A percentile compares a stretch with the other conserved stretches of the same genome.
Conservation (phyloP, 2,888 invertebrate genomes). For the Boloria euphrosyne region DNA sequence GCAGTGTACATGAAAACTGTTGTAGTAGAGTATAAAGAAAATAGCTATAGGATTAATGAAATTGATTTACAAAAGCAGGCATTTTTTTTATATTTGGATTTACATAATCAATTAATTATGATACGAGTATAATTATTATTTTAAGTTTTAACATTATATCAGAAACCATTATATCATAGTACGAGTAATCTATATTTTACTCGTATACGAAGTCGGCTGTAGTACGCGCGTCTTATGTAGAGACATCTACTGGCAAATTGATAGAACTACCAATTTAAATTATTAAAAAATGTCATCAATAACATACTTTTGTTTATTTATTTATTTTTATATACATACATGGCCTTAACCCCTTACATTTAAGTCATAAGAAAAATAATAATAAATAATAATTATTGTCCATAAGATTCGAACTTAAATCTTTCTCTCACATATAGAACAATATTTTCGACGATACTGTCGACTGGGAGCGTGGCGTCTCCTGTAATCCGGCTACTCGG, state of each 20-base stretch:
- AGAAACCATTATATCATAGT: no score
- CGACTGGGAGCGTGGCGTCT: constrained; percentile 97
- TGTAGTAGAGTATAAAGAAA: no score
- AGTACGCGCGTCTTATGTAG: not conserved
- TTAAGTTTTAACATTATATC: no score
- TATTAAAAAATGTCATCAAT: not conserved
- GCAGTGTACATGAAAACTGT: no score
- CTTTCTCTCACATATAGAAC: constrained; percentile 2
- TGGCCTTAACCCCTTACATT: not conserved
- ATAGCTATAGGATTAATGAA: no score
- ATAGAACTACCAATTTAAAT: not conserved
- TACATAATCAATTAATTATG: no score
- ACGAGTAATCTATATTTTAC: not conserved
- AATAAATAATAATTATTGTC: not conserved
- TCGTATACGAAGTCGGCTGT: not conserved
- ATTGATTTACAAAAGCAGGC: no score
- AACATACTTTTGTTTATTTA: not conserved
- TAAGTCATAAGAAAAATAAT: not conserved
- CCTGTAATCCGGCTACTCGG: constrained; percentile 99
- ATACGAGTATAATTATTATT: no score
- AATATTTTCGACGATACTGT: constrained; percentile 53
- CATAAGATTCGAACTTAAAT: constrained; percentile 5
- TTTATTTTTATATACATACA: no score
- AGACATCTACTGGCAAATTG: constrained; percentile 7
- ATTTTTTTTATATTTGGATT: no score